A percentile compares a stretch with the other conserved stretches of the same genome.
Conservation (phyloP, 1,140 invertebrate species). For the Drosophila repleta region DNA sequence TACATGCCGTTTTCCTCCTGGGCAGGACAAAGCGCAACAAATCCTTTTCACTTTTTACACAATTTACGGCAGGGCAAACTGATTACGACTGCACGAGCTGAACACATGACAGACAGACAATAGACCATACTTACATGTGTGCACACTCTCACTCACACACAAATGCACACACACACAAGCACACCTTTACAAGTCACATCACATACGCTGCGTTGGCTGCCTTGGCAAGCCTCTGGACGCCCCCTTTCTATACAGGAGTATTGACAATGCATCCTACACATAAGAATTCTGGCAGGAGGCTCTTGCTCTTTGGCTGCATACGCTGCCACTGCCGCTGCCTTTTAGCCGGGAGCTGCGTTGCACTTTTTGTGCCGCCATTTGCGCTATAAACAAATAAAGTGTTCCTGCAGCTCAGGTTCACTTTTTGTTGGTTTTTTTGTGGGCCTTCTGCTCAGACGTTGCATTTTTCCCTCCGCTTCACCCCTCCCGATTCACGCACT, state of each 20-base stretch:
- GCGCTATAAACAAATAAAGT: constrained; percentile 76
- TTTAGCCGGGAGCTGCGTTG: constrained; percentile 58
- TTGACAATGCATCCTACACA: constrained; percentile 69
- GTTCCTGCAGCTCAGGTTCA: constrained; percentile 16
- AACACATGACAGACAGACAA: constrained; percentile 53
- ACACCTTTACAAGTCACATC: constrained; percentile 12
- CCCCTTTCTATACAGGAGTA: constrained; percentile 31
- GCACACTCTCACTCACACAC: constrained; percentile 1
- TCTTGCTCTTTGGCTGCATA: constrained; percentile 33
- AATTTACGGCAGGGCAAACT: constrained; percentile 47
- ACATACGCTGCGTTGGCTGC: background rate
- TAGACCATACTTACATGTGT: constrained; percentile 23
- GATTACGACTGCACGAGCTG: constrained; percentile 27
- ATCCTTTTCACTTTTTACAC: constrained; percentile 61
- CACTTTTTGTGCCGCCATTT: constrained; percentile 67
- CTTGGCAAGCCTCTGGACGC: constrained; percentile 28
- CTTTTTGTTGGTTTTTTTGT: constrained; percentile 17
- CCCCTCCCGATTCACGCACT: constrained; percentile 63
- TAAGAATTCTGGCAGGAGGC: constrained; percentile 22
- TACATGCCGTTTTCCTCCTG: background rate
- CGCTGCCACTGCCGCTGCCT: constrained; percentile 36
- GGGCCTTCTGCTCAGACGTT: constrained; percentile 62
- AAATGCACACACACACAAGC: constrained; percentile 1
- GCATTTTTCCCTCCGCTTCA: constrained; percentile 50
- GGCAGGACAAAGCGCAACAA: constrained; percentile 31